These are phyloP conservation scores for Grammomys dolichurus DNA, from an alignment of 2,113 vertebrate genomes.

Conservation along the genomic window DNA sequence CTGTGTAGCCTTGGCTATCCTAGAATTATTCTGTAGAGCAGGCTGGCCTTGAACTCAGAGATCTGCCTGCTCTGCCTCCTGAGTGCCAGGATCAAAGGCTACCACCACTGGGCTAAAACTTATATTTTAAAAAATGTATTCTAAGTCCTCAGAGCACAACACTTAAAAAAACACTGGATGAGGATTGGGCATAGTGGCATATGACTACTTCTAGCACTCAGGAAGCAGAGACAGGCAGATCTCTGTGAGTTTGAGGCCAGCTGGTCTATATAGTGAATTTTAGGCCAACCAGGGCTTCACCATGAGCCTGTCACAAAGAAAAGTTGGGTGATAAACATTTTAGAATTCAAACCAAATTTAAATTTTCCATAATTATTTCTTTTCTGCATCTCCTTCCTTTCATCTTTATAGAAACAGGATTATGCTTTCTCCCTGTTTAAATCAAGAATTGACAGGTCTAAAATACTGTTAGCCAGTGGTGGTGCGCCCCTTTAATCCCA, in stretches of 20 bases:
- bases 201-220: neutral
- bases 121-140: conserved; percentile 30
- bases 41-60: neutral
- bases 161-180: conserved; percentile 41
- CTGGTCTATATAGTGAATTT: neutral
- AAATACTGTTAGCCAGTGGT: conserved; percentile 45
- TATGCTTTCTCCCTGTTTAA: neutral
- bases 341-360: conserved; percentile 41
- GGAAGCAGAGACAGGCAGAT: neutral
- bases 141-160: conserved; percentile 47
- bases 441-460: conserved; percentile 42
- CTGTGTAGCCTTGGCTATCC: too few species aligned
- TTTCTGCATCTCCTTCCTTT: neutral
- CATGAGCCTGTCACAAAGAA: neutral
- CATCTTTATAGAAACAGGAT: conserved; percentile 55
- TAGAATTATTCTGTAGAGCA: too few species aligned
- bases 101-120: neutral
- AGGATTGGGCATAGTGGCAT: neutral
- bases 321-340: conserved; percentile 15
- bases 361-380: conserved; percentile 24
- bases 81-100: neutral
- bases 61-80: neutral
- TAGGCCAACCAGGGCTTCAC: neutral
- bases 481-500: neutral
- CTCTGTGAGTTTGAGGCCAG: neutral